Evolutionary conservation across 2,888 invertebrate species (phyloP).

Genomic region (Caenorhabditis afra): DNA sequence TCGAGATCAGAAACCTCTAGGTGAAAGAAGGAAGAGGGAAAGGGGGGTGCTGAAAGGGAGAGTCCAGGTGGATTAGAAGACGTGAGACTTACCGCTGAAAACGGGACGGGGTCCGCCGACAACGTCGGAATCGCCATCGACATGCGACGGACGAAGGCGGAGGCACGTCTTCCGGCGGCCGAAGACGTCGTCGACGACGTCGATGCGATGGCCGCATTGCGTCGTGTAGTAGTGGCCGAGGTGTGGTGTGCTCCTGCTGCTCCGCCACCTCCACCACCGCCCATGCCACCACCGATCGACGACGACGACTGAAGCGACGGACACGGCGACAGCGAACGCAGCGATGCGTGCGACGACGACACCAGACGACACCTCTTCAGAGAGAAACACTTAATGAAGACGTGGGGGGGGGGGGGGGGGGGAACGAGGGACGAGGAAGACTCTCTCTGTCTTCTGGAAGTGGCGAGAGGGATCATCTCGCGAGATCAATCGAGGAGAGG

Average conservation of each 20-base stretch:
- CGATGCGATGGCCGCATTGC: conserved; percentile 60
- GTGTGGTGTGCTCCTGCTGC: conserved; percentile 12
- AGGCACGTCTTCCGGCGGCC: conserved; percentile 67
- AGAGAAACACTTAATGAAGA: neutral
- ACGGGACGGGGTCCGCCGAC: conserved; percentile 75
- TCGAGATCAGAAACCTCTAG: neutral
- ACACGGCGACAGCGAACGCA: conserved; percentile 55
- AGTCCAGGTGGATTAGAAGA: neutral
- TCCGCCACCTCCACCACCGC: conserved; percentile 31
- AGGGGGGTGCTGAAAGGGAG: conserved; percentile 1
- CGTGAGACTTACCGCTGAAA: conserved; percentile 66
- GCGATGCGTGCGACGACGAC: conserved; percentile 46
- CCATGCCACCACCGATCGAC: conserved; percentile 45
- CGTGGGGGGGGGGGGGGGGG: neutral
- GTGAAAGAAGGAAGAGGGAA: neutral
- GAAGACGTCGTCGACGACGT: conserved; percentile 58
- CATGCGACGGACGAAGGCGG: conserved; percentile 76
- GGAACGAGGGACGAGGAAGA: neutral
- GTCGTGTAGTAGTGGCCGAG: conserved; percentile 24
- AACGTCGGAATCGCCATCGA: conserved; percentile 78
- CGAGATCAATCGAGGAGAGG: neutral
- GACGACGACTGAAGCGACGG: conserved; percentile 57
- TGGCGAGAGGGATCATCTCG: neutral
- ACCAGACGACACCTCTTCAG: conserved; percentile 47
- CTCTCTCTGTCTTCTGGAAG: conserved; percentile 9